Conservation (phyloP, 1,140 invertebrate species). For the Drosophila pallidifrons region DNA sequence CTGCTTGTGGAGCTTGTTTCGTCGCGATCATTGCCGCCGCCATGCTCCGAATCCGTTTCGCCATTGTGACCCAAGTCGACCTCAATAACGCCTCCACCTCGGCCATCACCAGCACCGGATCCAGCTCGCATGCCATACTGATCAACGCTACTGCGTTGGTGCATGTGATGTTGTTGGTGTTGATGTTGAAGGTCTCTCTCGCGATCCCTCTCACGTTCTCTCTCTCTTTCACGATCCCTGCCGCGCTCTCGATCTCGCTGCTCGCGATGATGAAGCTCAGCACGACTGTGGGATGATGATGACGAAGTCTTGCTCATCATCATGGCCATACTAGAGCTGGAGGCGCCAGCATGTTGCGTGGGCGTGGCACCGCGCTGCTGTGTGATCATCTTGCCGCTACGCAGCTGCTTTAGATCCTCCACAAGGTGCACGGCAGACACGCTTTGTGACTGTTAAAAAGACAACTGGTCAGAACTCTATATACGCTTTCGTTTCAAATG, state of each 20-base stretch:
- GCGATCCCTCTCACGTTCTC: conserved; percentile 53
- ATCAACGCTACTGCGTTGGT: conserved; percentile 71
- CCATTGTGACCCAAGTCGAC: conserved; percentile 66
- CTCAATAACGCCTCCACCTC: conserved; percentile 38
- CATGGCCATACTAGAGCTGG: conserved; percentile 59
- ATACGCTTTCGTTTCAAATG: background rate
- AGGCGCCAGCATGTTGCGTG: conserved; percentile 58
- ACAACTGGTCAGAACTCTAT: background rate
- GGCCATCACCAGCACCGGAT: background rate
- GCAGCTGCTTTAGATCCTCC: conserved; percentile 93
- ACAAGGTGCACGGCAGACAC: conserved; percentile 94
- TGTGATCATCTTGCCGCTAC: conserved; percentile 89
- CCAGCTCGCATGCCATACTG: conserved; percentile 61
- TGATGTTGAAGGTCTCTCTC: conserved; percentile 68
- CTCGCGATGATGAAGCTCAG: conserved; percentile 63
- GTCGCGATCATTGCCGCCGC: conserved; percentile 86
- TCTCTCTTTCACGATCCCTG: conserved; percentile 64
- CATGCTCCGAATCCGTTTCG: conserved; percentile 86
- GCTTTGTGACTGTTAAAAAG: conserved; percentile 89
- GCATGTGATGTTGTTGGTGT: conserved; percentile 61
- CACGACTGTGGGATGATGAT: conserved; percentile 68
- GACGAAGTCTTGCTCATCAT: conserved; percentile 85
- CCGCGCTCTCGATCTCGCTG: conserved; percentile 57
- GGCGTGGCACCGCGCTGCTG: conserved; percentile 86
- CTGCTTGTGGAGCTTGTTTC: conserved; percentile 92